Evolutionary conservation across 2,113 vertebrate genomes (phyloP).

Genomic region (Pygathrix nemaeus): DNA sequence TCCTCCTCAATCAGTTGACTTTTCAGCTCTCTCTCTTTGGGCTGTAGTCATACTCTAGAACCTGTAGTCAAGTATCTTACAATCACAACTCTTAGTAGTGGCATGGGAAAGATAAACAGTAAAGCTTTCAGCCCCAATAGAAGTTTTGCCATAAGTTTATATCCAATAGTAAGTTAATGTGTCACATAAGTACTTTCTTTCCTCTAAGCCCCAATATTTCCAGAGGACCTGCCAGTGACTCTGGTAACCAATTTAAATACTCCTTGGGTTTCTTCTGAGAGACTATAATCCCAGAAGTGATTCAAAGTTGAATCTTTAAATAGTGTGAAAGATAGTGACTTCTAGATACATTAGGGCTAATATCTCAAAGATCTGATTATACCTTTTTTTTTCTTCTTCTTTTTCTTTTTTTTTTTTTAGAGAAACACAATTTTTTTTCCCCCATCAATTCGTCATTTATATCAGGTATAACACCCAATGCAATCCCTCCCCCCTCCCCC

Average conservation of each 20-base stretch:
- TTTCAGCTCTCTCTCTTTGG: background rate
- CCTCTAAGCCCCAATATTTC: background rate
- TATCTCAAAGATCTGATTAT: constrained; percentile 3
- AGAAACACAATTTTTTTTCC: too few species aligned
- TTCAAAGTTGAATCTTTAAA: constrained; percentile 9
- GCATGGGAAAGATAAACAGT: background rate
- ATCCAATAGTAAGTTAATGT: background rate
- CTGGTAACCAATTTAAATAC: background rate
- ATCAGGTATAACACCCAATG: too few species aligned
- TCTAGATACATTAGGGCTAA: background rate
- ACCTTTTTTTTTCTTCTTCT: background rate
- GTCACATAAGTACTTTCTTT: background rate
- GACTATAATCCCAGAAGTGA: constrained; percentile 23
- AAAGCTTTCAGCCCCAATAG: background rate
- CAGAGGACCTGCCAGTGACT: background rate
- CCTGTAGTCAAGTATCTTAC: background rate
- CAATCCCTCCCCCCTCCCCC: too few species aligned
- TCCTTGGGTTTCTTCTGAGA: background rate
- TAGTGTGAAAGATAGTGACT: background rate
- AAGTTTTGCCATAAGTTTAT: background rate
- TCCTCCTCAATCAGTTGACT: background rate
- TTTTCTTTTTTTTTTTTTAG: too few species aligned
- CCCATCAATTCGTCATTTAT: too few species aligned
- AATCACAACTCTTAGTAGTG: background rate
- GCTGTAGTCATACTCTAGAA: background rate